These are phyloP conservation scores for Poecilia gillii DNA, from an alignment of 2,797 vertebrate species.

Conservation along the genomic window DNA sequence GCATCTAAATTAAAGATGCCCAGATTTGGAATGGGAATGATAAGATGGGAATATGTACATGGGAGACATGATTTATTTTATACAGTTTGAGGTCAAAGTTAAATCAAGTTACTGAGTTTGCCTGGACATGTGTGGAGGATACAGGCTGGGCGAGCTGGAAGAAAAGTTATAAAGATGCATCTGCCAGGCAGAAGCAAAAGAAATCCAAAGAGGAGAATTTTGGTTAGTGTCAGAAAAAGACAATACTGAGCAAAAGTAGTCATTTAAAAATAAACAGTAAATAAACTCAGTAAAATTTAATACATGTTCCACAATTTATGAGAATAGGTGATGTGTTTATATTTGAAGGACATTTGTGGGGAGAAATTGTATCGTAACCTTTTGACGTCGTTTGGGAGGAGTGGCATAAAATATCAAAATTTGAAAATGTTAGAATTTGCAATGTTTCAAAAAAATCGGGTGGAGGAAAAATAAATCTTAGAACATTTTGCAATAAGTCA, in stretches of 20 bases:
- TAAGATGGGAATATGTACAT: neutral
- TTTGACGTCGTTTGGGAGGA: neutral
- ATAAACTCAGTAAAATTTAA: neutral
- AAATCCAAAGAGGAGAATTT: neutral
- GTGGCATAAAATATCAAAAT: neutral
- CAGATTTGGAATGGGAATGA: neutral
- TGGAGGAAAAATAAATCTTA: neutral
- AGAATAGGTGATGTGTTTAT: neutral
- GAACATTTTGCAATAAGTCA: neutral
- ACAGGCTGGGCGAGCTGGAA: neutral
- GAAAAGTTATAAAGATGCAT: neutral
- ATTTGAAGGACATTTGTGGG: neutral
- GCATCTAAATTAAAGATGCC: slow-evolving; percentile 2
- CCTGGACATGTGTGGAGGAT: neutral
- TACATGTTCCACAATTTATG: neutral
- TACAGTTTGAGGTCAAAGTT: slow-evolving; percentile 1
- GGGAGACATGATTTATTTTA: neutral
- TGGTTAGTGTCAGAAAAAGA: neutral
- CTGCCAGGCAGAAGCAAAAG: neutral
- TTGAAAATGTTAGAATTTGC: neutral
- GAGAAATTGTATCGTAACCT: neutral
- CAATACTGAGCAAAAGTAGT: neutral
- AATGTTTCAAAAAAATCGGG: neutral
- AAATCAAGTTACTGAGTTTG: neutral
- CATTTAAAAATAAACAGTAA: neutral